Evolutionary conservation across 2,888 invertebrate genomes (phyloP).

Genomic region (Clistopyga incitator): DNA sequence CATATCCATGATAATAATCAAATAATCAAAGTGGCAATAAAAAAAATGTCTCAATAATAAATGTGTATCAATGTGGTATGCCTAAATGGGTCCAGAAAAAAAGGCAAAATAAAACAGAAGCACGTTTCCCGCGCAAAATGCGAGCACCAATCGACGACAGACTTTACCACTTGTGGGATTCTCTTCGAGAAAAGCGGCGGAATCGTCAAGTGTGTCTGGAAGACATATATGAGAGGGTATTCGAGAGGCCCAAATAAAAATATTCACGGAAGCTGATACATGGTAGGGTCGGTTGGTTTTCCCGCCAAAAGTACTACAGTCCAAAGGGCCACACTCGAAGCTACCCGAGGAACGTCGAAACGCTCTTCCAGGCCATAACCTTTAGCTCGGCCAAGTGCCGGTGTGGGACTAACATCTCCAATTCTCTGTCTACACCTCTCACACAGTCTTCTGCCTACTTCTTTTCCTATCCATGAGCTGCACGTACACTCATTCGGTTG

Average conservation of each 20-base stretch:
- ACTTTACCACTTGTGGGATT: slow-evolving; percentile 54
- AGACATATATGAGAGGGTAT: slow-evolving; percentile 30
- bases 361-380: slow-evolving; percentile 7
- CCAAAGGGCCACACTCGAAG: slow-evolving; percentile 38
- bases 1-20: no score
- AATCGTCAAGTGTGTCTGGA: slow-evolving; percentile 42
- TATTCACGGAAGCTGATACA: slow-evolving; percentile 46
- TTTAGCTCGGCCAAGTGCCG: slow-evolving; percentile 9
- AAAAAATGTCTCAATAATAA: no score
- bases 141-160: slow-evolving; percentile 26
- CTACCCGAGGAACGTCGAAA: slow-evolving; percentile 24
- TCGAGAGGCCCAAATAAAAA: slow-evolving; percentile 18
- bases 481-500: slow-evolving; percentile 3
- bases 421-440: slow-evolving; percentile 42
- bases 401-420: slow-evolving; percentile 36
- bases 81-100: background rate
- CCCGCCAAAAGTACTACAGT: slow-evolving; percentile 65
- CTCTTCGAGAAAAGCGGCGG: slow-evolving; percentile 30
- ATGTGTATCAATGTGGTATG: no score
- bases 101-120: background rate
- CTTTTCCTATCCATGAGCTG: slow-evolving; percentile 30
- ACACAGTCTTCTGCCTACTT: slow-evolving; percentile 1
- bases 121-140: slow-evolving; percentile 19
- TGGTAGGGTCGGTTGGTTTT: slow-evolving; percentile 48
- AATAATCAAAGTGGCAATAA: no score